A percentile compares a stretch with the other conserved stretches of the same genome.
Evolutionary conservation across 2,113 vertebrate genomes (phyloP).

Genomic region (Drymodes brunneopygia): DNA sequence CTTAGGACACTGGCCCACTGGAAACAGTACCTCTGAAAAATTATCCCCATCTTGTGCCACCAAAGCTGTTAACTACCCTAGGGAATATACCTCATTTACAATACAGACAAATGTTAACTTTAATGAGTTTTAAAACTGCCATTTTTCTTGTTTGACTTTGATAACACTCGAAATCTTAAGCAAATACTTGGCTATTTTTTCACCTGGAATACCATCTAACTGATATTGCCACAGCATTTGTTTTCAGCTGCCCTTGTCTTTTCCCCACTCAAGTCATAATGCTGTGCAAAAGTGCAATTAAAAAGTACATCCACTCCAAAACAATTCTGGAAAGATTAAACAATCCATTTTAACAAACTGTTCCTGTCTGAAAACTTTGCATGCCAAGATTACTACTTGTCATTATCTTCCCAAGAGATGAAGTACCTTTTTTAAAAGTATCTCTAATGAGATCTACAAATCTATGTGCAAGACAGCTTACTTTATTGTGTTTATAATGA

Average conservation of each 20-base stretch:
- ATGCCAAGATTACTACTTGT: constrained; percentile 60
- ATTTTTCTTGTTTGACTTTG: constrained; percentile 51
- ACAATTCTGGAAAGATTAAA: constrained; percentile 29
- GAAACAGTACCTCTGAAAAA: constrained; percentile 73
- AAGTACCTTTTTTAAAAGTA: constrained; percentile 66
- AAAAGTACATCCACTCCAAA: neutral
- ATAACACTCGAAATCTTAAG: constrained; percentile 15
- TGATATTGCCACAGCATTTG: neutral
- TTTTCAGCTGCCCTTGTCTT: neutral
- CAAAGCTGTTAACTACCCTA: constrained; percentile 69
- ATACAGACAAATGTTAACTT: constrained; percentile 65
- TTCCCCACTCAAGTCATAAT: neutral
- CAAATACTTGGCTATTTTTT: neutral
- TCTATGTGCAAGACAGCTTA: constrained; percentile 62
- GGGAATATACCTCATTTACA: constrained; percentile 70
- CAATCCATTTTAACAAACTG: constrained; percentile 13
- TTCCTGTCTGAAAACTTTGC: constrained; percentile 60
- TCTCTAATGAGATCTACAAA: constrained; percentile 76
- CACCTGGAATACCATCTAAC: neutral
- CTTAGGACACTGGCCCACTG: constrained; percentile 68
- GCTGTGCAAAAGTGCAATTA: neutral
- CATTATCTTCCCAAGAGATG: constrained; percentile 55
- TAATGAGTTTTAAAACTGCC: constrained; percentile 56
- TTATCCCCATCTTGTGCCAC: constrained; percentile 71
- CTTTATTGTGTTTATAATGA: constrained; percentile 75